Evolutionary conservation across 2,113 vertebrate species (phyloP).

Genomic region (Oryzias javanicus): DNA sequence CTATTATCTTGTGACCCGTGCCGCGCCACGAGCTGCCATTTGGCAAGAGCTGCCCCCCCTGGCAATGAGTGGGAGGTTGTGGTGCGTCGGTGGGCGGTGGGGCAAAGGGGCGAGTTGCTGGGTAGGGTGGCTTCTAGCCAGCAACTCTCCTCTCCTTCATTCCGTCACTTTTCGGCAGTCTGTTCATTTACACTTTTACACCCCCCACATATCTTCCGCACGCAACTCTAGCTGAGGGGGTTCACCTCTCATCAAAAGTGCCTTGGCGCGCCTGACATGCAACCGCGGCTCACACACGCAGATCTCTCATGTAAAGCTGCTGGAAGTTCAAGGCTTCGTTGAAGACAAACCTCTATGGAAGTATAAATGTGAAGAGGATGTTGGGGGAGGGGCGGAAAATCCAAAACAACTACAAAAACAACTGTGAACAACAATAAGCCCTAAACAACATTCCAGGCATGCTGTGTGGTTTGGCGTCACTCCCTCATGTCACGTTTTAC

Average conservation of each 20-base stretch:
- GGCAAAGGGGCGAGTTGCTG: slow-evolving; percentile 60
- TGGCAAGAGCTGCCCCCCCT: slow-evolving; percentile 44
- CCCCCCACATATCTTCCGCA: background rate
- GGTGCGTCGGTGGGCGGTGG: slow-evolving; percentile 29
- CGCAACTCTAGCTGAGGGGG: slow-evolving; percentile 21
- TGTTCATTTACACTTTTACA: slow-evolving; percentile 43
- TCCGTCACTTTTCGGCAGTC: slow-evolving; percentile 22
- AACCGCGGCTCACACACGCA: slow-evolving; percentile 23
- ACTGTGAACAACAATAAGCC: slow-evolving; percentile 26
- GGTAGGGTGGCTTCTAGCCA: slow-evolving; percentile 46
- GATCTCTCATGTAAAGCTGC: slow-evolving; percentile 44
- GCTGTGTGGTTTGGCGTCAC: background rate
- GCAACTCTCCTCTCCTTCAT: background rate
- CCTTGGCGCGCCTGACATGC: slow-evolving; percentile 26
- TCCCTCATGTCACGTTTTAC: no score
- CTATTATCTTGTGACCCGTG: slow-evolving; percentile 16
- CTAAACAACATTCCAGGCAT: slow-evolving; percentile 41
- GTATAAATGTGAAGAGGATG: slow-evolving; percentile 17
- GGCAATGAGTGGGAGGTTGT: slow-evolving; percentile 45
- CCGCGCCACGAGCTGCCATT: slow-evolving; percentile 54
- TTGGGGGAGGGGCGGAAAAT: slow-evolving; percentile 8
- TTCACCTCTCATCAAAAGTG: slow-evolving; percentile 38
- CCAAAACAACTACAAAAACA: slow-evolving; percentile 37
- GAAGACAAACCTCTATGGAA: slow-evolving; percentile 43
- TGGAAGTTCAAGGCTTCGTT: slow-evolving; percentile 27